Base-by-base conservation (phyloP, 2,888 invertebrate species). In the Dryobota labecula region DNA sequence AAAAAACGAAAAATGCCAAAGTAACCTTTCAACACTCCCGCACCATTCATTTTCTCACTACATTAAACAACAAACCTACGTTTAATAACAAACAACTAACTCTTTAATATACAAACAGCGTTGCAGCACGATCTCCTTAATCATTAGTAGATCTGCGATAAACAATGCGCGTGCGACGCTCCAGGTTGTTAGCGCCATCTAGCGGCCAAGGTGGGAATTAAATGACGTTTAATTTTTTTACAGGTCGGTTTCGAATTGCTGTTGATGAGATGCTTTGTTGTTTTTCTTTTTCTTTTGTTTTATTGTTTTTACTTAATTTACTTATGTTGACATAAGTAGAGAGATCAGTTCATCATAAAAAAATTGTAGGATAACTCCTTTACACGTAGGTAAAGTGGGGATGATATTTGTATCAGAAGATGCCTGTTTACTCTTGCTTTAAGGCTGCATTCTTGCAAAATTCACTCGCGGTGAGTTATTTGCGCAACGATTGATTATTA, bases 141-240 rank as follows among this genome's bases (percentile, higher is more conserved):
- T 76, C 83, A 78, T 70, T 41, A n/a, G 41, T 62, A 64, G 76
- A 73, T 47, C 45, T 15, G 62, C 72, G 36, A 76, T 82, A 78
- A 76, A 80, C 70, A 15, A n/a, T 30, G 70, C 80, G 73, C 84
- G 61, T 66, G 72, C 68, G 66, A 53, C 51, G 66, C 53, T 60
- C 54, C 33, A 53, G 60, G 70, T 64, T 53, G 60, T 53, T 65
- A 83, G 56, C 84, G 83, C 83, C 84, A 84, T 84, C 84, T 84
- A 83, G 65, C 62, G 54, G 36, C 9, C 53, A 11, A 2, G 15
- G 38, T 49, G 24, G 4, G 78, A 78, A 74, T 54, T 68, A 54
- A 1, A 41, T 47, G 54, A 69, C 53, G 24, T 45, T 78, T 18
- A 9, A 30, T 30, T 41, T 20, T 61, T 78, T 63, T 47, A 54